Evolutionary conservation across 2,113 vertebrate species (phyloP), one percentile per base, ranked within the genome.

Genomic region (Tetrao urogallus): DNA sequence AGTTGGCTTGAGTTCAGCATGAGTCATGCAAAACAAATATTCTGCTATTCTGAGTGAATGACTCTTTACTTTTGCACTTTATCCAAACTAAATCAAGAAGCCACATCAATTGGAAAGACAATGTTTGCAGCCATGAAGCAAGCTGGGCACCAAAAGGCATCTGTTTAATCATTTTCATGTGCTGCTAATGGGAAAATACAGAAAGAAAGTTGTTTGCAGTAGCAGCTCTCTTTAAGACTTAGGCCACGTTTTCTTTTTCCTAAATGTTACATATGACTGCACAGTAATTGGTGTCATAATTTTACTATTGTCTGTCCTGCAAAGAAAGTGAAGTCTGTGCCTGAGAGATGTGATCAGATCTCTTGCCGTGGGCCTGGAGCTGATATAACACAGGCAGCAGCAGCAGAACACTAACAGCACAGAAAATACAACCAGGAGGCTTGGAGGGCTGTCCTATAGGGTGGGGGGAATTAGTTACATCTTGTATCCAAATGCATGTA

Each of bases 281-380:
- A 30, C 66, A 42, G 48, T 88, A 95, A 84, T 92, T 87, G 82
- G 40, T 92, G 64, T 92, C 67, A 47, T 91, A 95, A 91, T 74
- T 95, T 77, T 61, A 32, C 58, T 90, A 56, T n/a, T 81, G 56
- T 36, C 65, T 84, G 60, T 70, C 71, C 77, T 90, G 74, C 75
- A 78, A 90, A 82, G 81, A 84, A 77, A 80, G 93, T 73, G 27
- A 64, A 42, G 82, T 47, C n/a, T 63, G 54, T 74, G 54, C 58
- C 65, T 57, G 38, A 57, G 74, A 83, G 38, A 79, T 48, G 63
- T 30, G 64, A 54, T 24, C 36, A 42, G 73, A 88, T n/a, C 43
- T 75, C 11, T 66, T 92, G 79, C 67, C 70, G 48, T 34, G 27
- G 58, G 52, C 36, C 22, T 8, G 14, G 50, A 72, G 47, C 64